Conservation (phyloP, 1,140 invertebrate species). For the Pogonomyrmex californicus region DNA sequence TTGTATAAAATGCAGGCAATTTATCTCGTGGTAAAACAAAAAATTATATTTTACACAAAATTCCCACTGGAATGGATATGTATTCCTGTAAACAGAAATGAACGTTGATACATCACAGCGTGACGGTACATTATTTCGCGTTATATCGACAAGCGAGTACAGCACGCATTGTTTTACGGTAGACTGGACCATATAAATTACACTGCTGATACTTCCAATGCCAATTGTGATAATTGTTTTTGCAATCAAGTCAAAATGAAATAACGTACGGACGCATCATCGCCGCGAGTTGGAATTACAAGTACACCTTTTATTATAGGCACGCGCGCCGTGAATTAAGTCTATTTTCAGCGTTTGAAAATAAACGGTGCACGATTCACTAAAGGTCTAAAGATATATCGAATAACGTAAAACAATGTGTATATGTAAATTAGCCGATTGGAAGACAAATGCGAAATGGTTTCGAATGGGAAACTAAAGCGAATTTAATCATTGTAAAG, state of each 20-base stretch:
- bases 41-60: not conserved
- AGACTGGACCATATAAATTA: slow-evolving; percentile 41
- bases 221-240: slow-evolving; percentile 47
- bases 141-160: slow-evolving; percentile 11
- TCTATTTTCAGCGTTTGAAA: slow-evolving; percentile 48
- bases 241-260: slow-evolving; percentile 31
- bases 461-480: not conserved
- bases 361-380: slow-evolving; percentile 47
- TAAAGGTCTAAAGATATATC: slow-evolving; percentile 55
- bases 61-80: not conserved
- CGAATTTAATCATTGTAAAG: not conserved
- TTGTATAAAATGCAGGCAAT: not conserved
- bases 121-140: slow-evolving; percentile 2
- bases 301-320: slow-evolving; percentile 9
- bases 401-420: not conserved
- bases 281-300: slow-evolving; percentile 18
- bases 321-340: not conserved
- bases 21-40: not conserved
- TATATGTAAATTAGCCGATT: slow-evolving; percentile 37
- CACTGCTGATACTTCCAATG: slow-evolving; percentile 8
- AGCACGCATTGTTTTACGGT: slow-evolving; percentile 20
- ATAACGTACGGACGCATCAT: slow-evolving; percentile 16
- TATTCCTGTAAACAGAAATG: not conserved
- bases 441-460: not conserved
- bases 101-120: not conserved